phyloP scores from a whole-genome alignment of 2,888 invertebrate species.

The Tinea trinotella region DNA sequence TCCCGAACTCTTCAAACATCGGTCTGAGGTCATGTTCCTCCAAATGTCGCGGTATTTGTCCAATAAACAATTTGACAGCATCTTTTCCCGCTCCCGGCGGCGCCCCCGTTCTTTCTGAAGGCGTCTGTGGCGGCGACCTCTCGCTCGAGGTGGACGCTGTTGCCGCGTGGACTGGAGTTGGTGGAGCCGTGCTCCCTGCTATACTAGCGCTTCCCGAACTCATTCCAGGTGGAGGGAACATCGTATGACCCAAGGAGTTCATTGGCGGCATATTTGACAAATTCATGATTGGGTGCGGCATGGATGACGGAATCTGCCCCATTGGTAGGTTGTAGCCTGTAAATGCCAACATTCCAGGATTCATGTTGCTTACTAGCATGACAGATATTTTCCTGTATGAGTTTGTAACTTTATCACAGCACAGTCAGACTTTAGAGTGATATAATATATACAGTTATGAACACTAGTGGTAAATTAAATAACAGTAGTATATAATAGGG shows the following conservation, averaged over 20 bases:
- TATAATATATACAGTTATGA: slow-evolving; percentile 30
- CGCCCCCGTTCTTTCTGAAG: slow-evolving; percentile 57
- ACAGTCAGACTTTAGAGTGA: slow-evolving; percentile 25
- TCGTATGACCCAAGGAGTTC: slow-evolving; percentile 15
- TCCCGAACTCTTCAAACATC: slow-evolving; percentile 93
- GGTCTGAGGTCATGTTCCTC: slow-evolving; percentile 90
- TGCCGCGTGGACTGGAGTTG: slow-evolving; percentile 52
- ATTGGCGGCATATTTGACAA: not conserved
- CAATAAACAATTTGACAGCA: slow-evolving; percentile 90
- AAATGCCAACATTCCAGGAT: slow-evolving; percentile 41
- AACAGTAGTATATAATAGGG: not conserved
- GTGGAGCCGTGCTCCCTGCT: slow-evolving; percentile 47
- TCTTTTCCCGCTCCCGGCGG: slow-evolving; percentile 65
- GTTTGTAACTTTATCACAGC: slow-evolving; percentile 39
- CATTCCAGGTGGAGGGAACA: slow-evolving; percentile 24
- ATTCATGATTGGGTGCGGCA: slow-evolving; percentile 14
- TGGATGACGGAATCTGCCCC: slow-evolving; percentile 21
- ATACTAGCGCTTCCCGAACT: slow-evolving; percentile 36
- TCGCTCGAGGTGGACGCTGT: slow-evolving; percentile 27
- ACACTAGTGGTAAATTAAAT: slow-evolving; percentile 30
- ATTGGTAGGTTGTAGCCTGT: slow-evolving; percentile 46
- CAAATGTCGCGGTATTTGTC: slow-evolving; percentile 92
- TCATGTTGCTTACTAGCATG: slow-evolving; percentile 56
- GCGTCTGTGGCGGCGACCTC: slow-evolving; percentile 43
- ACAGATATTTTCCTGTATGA: slow-evolving; percentile 11